Evolutionary conservation across 2,113 vertebrate genomes (phyloP).

Genomic region (Arizona elegans): DNA sequence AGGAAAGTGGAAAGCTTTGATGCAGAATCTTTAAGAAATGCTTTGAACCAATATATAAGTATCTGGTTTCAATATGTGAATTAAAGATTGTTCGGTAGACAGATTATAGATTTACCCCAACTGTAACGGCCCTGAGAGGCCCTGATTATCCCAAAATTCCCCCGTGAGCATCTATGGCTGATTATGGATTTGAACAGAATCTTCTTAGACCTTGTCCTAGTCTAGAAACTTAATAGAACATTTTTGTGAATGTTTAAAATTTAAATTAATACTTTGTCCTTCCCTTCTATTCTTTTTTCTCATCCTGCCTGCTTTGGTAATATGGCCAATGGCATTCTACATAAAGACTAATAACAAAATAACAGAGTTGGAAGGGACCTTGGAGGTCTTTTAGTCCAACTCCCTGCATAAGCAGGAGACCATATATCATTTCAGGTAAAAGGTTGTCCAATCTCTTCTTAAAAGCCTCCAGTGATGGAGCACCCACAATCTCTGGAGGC

Average conservation of each 20-base stretch:
- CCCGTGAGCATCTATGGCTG: neutral
- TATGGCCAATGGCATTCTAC: neutral
- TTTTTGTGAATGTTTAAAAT: neutral
- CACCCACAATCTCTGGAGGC: neutral
- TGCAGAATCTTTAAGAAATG: constrained; percentile 50
- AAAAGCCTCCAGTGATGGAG: neutral
- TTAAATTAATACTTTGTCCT: neutral
- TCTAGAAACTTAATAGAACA: neutral
- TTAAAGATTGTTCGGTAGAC: constrained; percentile 4
- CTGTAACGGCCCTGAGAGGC: neutral
- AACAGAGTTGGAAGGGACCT: neutral
- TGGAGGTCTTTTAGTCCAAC: neutral
- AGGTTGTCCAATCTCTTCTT: neutral
- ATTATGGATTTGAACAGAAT: neutral
- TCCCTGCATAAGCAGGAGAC: neutral
- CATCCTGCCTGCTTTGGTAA: neutral
- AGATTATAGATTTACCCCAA: neutral
- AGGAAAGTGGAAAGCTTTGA: constrained; percentile 57
- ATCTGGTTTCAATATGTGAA: constrained; percentile 17
- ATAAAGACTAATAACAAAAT: neutral
- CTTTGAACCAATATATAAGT: constrained; percentile 17
- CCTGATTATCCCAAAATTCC: neutral
- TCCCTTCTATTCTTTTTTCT: neutral
- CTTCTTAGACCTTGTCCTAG: neutral
- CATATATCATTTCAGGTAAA: neutral